Base-by-base conservation (phyloP, 2,888 invertebrate species). In the Eugnorisma glareosa region DNA sequence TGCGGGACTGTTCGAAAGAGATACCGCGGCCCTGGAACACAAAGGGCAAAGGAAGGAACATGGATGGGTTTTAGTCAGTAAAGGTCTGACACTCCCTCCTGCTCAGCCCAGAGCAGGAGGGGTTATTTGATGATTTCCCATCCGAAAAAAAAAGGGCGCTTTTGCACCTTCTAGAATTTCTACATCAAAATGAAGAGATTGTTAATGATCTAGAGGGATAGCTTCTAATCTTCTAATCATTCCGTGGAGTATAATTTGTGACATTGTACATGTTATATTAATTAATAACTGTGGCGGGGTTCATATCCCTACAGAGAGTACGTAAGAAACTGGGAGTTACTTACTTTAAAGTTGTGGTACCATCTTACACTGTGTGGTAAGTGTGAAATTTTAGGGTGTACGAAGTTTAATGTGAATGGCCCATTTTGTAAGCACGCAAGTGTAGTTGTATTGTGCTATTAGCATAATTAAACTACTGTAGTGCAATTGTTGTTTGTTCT, bases 211-310 rank as follows among this genome's bases (percentile, higher is more conserved):
- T 78, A 75, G 74, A 75, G 77, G 88, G 89, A 84, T 75, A 88
- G 88, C 90, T 90, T 91, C 87, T 92, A 91, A 93, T 92, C 90
- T 91, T 90, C 82, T 92, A 90, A 93, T 93, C 86, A 92, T 88
- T 88, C 89, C 88, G 64, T 75, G 24, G 90, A 84, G 90, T 87
- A 80, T 90, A 91, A 92, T 93, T 92, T 83, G 85, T 80, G 79
- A 84, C 83, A 90, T 89, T 90, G 88, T 88, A 88, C 82, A 79
- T 82, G 85, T 79, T 79, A 82, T 82, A 85, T 78, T 93, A 92
- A 92, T 93, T 92, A 92, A 90, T 90, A 89, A 89, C 85, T 79
- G 77, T 82, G 75, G 78, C 18, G 71, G 67, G 77, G 85, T 79
- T 79, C 71, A 77, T 83, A 73, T 75, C 79, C 69, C 82, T 68